Conservation (phyloP, 2,888 invertebrate species). For the Ellobium chinense region DNA sequence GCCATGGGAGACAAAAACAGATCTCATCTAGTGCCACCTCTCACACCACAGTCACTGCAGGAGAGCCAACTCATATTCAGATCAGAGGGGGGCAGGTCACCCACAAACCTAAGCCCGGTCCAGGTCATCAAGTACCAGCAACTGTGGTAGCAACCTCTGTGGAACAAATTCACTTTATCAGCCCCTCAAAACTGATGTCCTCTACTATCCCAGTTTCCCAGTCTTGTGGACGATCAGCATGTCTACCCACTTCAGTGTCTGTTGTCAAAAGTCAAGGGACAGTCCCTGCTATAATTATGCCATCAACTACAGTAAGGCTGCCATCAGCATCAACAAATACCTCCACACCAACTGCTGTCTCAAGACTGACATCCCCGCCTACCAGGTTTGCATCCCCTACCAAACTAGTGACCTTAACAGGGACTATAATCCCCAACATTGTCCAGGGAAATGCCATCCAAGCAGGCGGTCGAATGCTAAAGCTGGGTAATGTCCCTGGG, state of each 20-base stretch:
- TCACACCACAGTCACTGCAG: background rate
- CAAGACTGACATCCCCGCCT: conserved; percentile 1
- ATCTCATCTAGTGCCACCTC: background rate
- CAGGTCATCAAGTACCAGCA: too few relatives aligned
- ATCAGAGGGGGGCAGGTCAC: background rate
- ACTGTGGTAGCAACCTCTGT: background rate
- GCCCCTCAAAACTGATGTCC: background rate
- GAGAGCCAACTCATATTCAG: background rate
- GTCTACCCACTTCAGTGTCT: background rate
- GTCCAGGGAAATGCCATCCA: background rate
- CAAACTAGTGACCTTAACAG: conserved; percentile 8
- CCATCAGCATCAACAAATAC: background rate
- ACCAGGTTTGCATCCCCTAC: conserved; percentile 1
- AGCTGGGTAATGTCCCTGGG: background rate
- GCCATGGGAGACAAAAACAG: background rate
- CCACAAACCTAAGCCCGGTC: background rate
- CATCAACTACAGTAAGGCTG: background rate
- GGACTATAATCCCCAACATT: background rate
- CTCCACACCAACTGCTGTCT: background rate
- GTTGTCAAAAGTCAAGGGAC: background rate
- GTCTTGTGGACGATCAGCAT: background rate
- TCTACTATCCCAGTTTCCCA: background rate
- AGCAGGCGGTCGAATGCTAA: background rate
- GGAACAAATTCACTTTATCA: background rate
- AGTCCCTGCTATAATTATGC: conserved; percentile 1